These are phyloP conservation scores for Prolemur simus DNA, from an alignment of 2,113 vertebrate genomes.

Conservation along the genomic window DNA sequence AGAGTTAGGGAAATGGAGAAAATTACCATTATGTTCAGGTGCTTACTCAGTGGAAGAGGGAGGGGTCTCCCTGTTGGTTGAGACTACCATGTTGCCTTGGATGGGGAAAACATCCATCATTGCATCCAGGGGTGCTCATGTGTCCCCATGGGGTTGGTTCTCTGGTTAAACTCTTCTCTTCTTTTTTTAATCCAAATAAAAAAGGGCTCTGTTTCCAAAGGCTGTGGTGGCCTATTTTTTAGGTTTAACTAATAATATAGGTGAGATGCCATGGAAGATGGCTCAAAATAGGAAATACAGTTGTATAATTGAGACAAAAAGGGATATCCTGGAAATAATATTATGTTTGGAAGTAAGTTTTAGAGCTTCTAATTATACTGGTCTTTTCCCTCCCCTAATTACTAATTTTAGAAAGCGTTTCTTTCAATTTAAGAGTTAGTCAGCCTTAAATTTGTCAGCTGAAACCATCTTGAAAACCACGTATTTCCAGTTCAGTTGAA, in stretches of 20 bases:
- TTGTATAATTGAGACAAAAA: slow-evolving; percentile 68
- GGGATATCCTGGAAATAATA: slow-evolving; percentile 62
- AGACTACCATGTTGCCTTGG: background rate
- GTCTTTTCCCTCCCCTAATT: slow-evolving; percentile 59
- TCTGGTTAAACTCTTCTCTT: background rate
- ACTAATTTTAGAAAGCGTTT: slow-evolving; percentile 73
- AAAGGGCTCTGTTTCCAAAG: slow-evolving; percentile 58
- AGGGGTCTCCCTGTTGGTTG: background rate
- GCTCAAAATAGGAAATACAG: slow-evolving; percentile 67
- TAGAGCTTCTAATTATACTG: slow-evolving; percentile 74
- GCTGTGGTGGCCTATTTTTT: background rate
- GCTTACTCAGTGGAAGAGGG: background rate
- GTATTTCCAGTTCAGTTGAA: slow-evolving; percentile 60
- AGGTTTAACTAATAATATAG: slow-evolving; percentile 59
- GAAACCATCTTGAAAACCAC: slow-evolving; percentile 30
- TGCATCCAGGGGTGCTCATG: background rate
- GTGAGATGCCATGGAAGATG: background rate
- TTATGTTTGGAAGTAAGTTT: slow-evolving; percentile 56
- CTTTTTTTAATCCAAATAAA: background rate
- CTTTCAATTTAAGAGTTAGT: slow-evolving; percentile 68
- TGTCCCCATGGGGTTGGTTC: background rate
- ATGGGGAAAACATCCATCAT: background rate
- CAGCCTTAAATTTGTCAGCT: slow-evolving; percentile 49
- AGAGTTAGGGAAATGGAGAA: background rate
- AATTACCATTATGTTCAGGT: too few species aligned